phyloP scores from a whole-genome alignment of 2,113 vertebrate species.

The Peucedramus taeniatus region DNA sequence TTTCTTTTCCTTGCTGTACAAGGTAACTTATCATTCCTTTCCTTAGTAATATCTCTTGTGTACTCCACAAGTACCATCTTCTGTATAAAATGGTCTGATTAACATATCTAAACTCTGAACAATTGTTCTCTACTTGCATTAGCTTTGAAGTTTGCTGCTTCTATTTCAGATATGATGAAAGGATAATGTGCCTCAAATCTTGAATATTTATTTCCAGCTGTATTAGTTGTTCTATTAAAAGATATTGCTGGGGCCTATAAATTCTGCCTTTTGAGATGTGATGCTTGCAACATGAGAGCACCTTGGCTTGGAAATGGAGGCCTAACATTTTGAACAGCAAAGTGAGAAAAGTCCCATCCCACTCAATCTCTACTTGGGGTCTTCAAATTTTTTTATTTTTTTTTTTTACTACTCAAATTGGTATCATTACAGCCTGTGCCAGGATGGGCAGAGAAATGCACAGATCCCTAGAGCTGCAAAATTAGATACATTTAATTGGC shows the following conservation, averaged over 20 bases:
- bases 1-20: not conserved
- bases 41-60: constrained; percentile 1
- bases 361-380: not conserved
- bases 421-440: not conserved
- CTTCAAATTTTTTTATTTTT: not conserved
- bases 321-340: not conserved
- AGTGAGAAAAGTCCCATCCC: not conserved
- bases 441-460: not conserved
- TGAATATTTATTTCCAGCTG: constrained; percentile 4
- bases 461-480: not conserved
- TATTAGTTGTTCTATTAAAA: constrained; percentile 19
- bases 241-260: not conserved
- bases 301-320: not conserved
- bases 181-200: constrained; percentile 9
- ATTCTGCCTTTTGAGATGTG: not conserved
- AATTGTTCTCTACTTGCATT: constrained; percentile 35
- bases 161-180: constrained; percentile 43
- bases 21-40: not conserved
- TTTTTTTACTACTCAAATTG: not conserved
- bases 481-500: not conserved
- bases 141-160: constrained; percentile 51
- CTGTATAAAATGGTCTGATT: constrained; percentile 27
- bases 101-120: constrained; percentile 43
- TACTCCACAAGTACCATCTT: not conserved
- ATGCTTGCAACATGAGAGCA: not conserved